Evolutionary conservation across 2,797 vertebrate species (phyloP), one percentile per base, ranked within the genome.

Genomic region (Denticeps clupeoides): DNA sequence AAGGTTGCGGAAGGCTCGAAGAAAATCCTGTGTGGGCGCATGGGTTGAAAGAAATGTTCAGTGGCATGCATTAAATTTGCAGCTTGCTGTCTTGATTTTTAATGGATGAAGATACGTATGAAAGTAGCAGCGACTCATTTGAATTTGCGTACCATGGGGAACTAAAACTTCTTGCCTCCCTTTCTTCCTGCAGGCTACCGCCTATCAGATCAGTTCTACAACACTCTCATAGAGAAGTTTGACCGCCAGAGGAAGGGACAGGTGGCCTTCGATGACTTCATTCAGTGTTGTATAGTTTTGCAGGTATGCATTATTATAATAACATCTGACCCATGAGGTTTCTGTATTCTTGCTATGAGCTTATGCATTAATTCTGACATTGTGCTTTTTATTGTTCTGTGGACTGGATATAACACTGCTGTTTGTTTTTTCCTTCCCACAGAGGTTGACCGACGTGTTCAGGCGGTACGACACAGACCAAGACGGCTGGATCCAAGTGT

Each of bases 401-500:
- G n/a, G n/a, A n/a, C n/a, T n/a, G n/a, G n/a, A n/a, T n/a, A n/a
- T 44, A 24, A 15, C 3, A 1, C n/a, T 4, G 5, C 26, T 15
- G 24, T 49, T 33, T 28, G 3, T 52, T 26, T 23, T n/a, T 54
- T 2, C 12, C 1, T 48, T 49, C 57, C 53, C 55, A 13, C 81
- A 99, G 95, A 92, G 89, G 79, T 67, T 98, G 81, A 98, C 94
- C 0, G 93, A 99, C 4, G 84, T 94, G 52, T 99, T 99, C 79
- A 81, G 93, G 41, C 81, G 91, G 12, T 94, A 93, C 0, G 95
- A 99, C 37, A 98, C 94, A 0, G 95, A 99, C 65, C 93, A 93
- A 53, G 95, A 98, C 1, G 95, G 95, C 72, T 99, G 95, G 95
- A 95, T 99, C 64, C 92, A 98, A 70, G 89, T 99, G 64, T 98